Evolutionary conservation across 2,797 vertebrate genomes (phyloP).

Genomic region (Sebastes itinus): DNA sequence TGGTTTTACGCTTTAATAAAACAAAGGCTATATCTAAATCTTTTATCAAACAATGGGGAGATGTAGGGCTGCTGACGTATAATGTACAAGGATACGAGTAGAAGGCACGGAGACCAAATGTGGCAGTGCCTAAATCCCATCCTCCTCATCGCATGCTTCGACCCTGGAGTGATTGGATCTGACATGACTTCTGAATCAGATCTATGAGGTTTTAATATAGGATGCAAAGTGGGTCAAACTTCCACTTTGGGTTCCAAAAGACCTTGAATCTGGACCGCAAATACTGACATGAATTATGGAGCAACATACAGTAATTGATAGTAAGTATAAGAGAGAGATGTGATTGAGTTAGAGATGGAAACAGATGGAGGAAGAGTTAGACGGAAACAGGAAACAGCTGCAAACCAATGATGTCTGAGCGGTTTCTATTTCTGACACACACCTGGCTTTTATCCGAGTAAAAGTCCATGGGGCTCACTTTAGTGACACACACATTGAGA

Average conservation of each 20-base stretch:
- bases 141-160: background rate
- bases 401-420: conserved; percentile 39
- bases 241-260: conserved; percentile 8
- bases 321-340: background rate
- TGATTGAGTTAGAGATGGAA: conserved; percentile 1
- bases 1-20: conserved; percentile 34
- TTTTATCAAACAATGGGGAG: background rate
- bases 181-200: conserved; percentile 35
- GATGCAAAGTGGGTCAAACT: conserved; percentile 62
- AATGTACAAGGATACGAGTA: conserved; percentile 3
- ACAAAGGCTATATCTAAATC: conserved; percentile 19
- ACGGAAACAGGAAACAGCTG: conserved; percentile 51
- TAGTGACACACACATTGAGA: background rate
- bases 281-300: conserved; percentile 24
- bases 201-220: conserved; percentile 45
- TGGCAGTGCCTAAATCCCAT: background rate
- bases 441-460: conserved; percentile 61
- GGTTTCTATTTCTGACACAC: conserved; percentile 63
- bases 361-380: conserved; percentile 17
- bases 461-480: conserved; percentile 43
- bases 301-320: background rate
- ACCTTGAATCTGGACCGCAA: background rate
- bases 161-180: conserved; percentile 25
- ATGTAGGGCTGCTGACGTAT: background rate
- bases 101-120: conserved; percentile 13